Percentiles rank a stretch among this genome's conserved stretches.
phyloP scores from a whole-genome alignment of 2,113 vertebrate genomes.

The Macrotus californicus region DNA sequence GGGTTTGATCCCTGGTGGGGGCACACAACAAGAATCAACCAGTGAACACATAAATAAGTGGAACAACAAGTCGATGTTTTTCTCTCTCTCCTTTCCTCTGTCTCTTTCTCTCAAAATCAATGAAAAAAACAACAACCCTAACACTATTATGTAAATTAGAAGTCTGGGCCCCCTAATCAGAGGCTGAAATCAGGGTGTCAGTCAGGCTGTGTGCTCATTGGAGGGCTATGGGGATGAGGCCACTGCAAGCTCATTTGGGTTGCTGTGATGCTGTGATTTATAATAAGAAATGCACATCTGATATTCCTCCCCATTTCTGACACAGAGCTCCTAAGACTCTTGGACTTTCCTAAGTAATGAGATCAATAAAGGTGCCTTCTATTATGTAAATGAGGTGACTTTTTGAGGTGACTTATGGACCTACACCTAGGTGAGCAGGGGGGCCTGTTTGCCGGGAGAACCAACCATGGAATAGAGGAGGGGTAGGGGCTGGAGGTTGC shows the following conservation, averaged over 20 bases:
- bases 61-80: no score
- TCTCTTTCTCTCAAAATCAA: no score
- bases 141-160: background rate
- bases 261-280: background rate
- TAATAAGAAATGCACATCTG: background rate
- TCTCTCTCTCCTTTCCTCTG: no score
- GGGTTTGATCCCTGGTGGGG: no score
- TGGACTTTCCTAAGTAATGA: background rate
- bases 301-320: background rate
- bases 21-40: no score
- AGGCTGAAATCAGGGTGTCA: background rate
- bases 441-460: background rate
- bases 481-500: background rate
- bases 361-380: background rate
- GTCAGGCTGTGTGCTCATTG: background rate
- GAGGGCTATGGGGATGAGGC: background rate
- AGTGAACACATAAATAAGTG: no score
- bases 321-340: background rate
- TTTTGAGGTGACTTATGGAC: background rate
- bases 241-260: background rate
- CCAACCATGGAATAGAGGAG: background rate
- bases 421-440: background rate
- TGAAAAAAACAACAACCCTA: background rate
- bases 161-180: background rate
- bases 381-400: background rate